A percentile compares a stretch with the other conserved stretches of the same genome.
These are phyloP conservation scores for Philaenus spumarius DNA, from an alignment of 1,140 invertebrate genomes.

Conservation along the genomic window DNA sequence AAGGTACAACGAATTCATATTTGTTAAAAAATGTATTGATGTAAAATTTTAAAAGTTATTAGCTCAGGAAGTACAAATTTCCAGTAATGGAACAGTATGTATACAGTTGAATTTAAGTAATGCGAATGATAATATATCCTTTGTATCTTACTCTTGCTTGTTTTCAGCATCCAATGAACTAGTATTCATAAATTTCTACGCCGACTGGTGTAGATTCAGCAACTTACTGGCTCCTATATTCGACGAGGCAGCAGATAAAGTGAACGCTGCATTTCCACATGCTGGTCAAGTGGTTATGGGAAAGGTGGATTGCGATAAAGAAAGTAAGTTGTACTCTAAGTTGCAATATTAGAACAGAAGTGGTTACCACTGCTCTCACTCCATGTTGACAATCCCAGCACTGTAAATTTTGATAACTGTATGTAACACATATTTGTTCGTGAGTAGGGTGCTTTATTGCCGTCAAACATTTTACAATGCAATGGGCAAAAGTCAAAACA, in stretches of 20 bases:
- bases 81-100: neutral
- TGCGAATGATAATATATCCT: neutral
- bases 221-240: conserved; percentile 94
- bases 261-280: conserved; percentile 71
- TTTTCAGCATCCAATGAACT: conserved; percentile 88
- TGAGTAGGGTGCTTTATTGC: too few relatives aligned
- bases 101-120: neutral
- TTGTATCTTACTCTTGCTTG: conserved; percentile 29
- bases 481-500: too few relatives aligned
- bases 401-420: too few relatives aligned
- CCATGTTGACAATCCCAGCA: too few relatives aligned
- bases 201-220: conserved; percentile 95
- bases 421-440: too few relatives aligned
- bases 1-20: too few relatives aligned
- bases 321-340: too few relatives aligned
- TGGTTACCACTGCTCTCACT: too few relatives aligned
- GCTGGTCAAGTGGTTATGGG: conserved; percentile 83
- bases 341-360: too few relatives aligned
- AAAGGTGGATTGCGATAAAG: conserved; percentile 94
- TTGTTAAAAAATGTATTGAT: neutral
- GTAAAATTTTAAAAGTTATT: too few relatives aligned
- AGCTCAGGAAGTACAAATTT: too few relatives aligned
- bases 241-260: conserved; percentile 89
- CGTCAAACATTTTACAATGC: too few relatives aligned
- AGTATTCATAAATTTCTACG: conserved; percentile 98